phyloP scores from a whole-genome alignment of 2,113 vertebrate genomes.

The Bombycilla garrulus region DNA sequence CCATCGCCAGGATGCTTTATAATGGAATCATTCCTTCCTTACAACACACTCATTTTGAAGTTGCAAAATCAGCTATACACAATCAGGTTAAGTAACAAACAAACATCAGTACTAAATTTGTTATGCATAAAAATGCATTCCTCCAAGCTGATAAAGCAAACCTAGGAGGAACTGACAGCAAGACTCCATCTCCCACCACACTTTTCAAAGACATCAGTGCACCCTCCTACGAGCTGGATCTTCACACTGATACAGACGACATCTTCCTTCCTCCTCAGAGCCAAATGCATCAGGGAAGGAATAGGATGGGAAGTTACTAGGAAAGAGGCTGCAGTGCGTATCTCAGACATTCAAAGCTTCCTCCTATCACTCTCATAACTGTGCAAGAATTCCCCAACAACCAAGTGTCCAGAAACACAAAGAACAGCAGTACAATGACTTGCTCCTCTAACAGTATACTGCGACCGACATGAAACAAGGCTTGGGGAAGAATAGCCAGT shows the following conservation, averaged over 20 bases:
- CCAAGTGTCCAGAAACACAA: not conserved
- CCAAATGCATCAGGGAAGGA: not conserved
- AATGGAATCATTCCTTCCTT: not conserved
- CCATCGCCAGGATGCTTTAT: not conserved
- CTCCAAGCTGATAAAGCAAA: not conserved
- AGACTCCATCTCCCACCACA: not conserved
- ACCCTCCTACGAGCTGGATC: not conserved
- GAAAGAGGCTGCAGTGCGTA: not conserved
- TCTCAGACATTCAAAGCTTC: not conserved
- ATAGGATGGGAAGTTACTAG: not conserved
- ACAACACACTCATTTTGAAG: not conserved
- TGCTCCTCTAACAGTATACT: not conserved
- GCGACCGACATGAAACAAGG: fast-evolving
- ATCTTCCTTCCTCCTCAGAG: not conserved
- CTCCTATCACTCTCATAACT: not conserved
- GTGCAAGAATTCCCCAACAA: not conserved
- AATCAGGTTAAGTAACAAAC: not conserved
- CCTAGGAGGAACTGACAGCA: not conserved
- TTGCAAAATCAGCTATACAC: not conserved
- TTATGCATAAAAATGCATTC: not conserved
- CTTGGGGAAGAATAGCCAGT: not conserved
- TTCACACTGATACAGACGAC: not conserved
- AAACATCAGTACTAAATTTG: not conserved
- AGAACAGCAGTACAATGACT: not conserved
- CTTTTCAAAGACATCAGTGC: not conserved